Evolutionary conservation across 2,113 vertebrate genomes (phyloP).

Genomic region (Xerus inauris): DNA sequence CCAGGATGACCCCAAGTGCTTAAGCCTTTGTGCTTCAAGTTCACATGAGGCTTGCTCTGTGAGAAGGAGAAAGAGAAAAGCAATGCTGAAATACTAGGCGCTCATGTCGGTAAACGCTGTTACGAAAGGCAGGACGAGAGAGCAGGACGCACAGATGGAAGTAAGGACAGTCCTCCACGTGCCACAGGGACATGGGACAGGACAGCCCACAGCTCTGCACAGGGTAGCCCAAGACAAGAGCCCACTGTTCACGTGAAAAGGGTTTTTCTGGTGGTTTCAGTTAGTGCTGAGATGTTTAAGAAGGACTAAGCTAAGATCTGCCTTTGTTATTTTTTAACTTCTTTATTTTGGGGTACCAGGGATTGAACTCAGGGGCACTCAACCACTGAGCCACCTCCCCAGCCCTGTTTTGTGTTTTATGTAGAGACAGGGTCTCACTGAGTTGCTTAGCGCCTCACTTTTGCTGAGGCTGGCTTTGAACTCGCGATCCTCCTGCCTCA

Average conservation of each 20-base stretch:
- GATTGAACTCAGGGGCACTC: too few species aligned
- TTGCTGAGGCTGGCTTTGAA: too few species aligned
- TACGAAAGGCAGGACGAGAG: background rate
- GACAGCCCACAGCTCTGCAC: fast-evolving
- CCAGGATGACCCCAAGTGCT: background rate
- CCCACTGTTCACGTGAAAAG: fast-evolving
- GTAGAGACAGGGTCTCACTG: too few species aligned
- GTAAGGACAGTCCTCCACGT: fast-evolving
- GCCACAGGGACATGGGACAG: fast-evolving
- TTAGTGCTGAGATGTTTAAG: background rate
- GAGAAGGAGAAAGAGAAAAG: background rate
- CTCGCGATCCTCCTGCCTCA: too few species aligned
- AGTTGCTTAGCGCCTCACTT: too few species aligned
- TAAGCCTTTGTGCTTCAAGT: fast-evolving
- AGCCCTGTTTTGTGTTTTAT: too few species aligned
- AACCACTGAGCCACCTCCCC: too few species aligned
- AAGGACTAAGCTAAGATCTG: background rate
- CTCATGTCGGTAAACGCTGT: fast-evolving
- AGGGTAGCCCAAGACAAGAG: fast-evolving
- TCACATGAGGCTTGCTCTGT: fast-evolving
- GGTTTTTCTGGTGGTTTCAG: background rate
- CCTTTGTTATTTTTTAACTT: too few species aligned
- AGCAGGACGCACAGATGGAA: fast-evolving
- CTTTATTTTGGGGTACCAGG: too few species aligned
- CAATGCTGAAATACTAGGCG: fast-evolving